phyloP scores from a whole-genome alignment of 2,113 vertebrate genomes.

The Crypturellus undulatus region DNA sequence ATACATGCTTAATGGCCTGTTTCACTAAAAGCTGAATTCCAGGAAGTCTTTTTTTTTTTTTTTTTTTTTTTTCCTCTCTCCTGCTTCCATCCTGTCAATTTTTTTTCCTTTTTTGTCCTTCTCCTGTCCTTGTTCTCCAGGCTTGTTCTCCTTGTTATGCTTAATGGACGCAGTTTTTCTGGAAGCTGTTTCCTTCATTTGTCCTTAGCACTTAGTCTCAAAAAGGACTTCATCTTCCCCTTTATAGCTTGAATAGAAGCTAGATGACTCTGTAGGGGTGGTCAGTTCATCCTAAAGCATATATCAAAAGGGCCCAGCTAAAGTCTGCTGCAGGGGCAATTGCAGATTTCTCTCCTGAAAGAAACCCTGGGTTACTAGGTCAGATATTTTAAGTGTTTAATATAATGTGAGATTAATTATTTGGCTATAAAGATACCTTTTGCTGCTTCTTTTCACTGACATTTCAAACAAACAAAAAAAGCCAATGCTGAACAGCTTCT shows the following conservation, averaged over 20 bases:
- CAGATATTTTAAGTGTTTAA: background rate
- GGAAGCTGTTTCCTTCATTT: background rate
- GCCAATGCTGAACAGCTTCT: background rate
- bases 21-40: background rate
- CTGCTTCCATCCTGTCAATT: background rate
- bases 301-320: background rate
- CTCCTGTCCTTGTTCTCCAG: background rate
- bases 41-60: background rate
- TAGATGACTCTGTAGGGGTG: background rate
- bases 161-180: rapidly evolving
- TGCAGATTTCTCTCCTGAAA: background rate
- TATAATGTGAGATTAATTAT: background rate
- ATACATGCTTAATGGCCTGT: background rate
- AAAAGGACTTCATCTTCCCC: background rate
- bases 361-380: background rate
- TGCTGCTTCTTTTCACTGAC: background rate
- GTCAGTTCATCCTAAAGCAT: background rate
- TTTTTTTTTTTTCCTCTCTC: background rate
- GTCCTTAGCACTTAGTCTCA: background rate
- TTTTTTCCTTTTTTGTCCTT: background rate
- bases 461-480: background rate
- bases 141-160: background rate
- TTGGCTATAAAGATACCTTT: background rate
- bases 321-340: background rate
- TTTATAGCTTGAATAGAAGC: background rate